Evolutionary conservation across 2,888 invertebrate genomes (phyloP).

Genomic region (Calameuta pallipes): DNA sequence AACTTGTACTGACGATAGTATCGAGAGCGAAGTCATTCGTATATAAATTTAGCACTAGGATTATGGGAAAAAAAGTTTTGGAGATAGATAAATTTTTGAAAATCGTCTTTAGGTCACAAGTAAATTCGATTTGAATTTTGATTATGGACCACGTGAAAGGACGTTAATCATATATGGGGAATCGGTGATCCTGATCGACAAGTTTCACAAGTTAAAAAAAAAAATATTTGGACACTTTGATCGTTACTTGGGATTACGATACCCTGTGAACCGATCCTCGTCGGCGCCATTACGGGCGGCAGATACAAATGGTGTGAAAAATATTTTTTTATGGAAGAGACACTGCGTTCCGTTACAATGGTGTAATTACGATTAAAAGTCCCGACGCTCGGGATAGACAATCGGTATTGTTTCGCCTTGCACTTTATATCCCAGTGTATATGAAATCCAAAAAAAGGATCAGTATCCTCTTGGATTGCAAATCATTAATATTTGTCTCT

Average conservation of each 20-base stretch:
- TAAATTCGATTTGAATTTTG: too few relatives aligned
- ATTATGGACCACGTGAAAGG: background rate
- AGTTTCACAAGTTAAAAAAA: background rate
- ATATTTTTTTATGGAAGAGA: background rate
- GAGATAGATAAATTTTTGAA: background rate
- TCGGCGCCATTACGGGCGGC: background rate
- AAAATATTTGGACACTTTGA: background rate
- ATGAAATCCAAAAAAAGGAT: background rate
- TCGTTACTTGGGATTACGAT: background rate
- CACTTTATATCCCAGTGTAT: background rate
- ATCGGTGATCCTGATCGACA: background rate
- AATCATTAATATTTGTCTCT: background rate
- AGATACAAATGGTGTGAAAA: background rate
- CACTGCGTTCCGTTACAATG: background rate
- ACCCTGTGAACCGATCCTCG: background rate
- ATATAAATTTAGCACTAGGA: background rate
- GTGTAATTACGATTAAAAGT: background rate
- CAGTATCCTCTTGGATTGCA: background rate
- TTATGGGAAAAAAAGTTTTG: background rate
- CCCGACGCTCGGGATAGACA: background rate
- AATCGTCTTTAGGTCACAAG: background rate
- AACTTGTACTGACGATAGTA: background rate
- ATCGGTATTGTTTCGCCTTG: background rate
- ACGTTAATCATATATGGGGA: background rate
- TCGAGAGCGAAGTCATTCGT: background rate